Evolutionary conservation across 2,113 vertebrate genomes (phyloP), one percentile per base, ranked within the genome.

Genomic region (Tangachromis dhanisi): DNA sequence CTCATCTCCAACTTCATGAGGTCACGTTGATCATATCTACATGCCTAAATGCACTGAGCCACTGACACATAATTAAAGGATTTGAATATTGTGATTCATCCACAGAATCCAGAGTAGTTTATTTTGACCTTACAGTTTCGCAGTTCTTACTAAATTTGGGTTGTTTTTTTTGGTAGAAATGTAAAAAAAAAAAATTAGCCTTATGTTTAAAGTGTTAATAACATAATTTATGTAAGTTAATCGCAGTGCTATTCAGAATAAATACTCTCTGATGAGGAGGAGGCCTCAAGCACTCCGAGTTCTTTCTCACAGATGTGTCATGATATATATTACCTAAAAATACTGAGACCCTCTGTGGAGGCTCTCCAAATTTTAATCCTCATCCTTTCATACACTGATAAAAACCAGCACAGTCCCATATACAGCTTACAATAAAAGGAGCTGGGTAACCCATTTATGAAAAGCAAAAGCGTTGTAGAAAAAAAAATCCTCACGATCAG

Each of bases 391-490:
- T 19, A 51, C 26, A 31, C 73, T 33, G 45, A 51, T 49, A 49
- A 78, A 78, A 51, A 51, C 10, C 73, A 31, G 7, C 73, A 51
- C 10, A 31, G 73, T 31, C 16, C 73, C 86, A 54, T 45, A 78
- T 21, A 21, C 16, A 84, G 31, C 42, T 35, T 33, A 80, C 87
- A 61, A 90, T 35, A 45, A 59, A 19, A 33, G 55, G 7, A 89
- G 79, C 85, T 53, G 61, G 53, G 4, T 86, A 51, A 76, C 53
- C 47, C 49, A 84, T 90, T 90, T 84, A 83, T 84, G 1, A 51
- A 68, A 68, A 66, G 51, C 2, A 57, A 63, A 79, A 14, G 31
- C 13, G 51, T 33, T 51, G 35, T 33, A 42, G 33, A 31, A 33
- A 59, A 26, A 9, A 51, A 14, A 78, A 31, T 55, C 45, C 33